A percentile compares a stretch with the other conserved stretches of the same genome.
These are phyloP conservation scores for Daktulosphaira vitifoliae DNA, from an alignment of 1,140 invertebrate genomes.

Conservation along the genomic window DNA sequence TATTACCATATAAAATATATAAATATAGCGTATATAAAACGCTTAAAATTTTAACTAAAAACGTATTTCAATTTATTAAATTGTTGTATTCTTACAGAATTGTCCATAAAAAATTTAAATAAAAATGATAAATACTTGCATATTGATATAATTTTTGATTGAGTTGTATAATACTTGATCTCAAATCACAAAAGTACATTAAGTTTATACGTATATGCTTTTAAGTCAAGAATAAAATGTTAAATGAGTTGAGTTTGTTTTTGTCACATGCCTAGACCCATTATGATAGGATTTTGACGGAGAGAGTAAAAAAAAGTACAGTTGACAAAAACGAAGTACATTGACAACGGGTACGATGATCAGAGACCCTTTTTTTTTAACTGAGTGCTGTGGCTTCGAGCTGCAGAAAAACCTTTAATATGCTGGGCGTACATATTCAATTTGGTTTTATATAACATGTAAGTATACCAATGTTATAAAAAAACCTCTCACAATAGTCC, in stretches of 20 bases:
- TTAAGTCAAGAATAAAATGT: slow-evolving; percentile 18
- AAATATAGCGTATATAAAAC: too few species aligned
- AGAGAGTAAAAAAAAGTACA: slow-evolving; percentile 24
- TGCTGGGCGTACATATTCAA: slow-evolving; percentile 33
- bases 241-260: slow-evolving; percentile 1
- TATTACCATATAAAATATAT: too few species aligned
- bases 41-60: too few species aligned
- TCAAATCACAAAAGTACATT: too few species aligned
- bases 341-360: slow-evolving; percentile 12
- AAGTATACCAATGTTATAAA: slow-evolving; percentile 33
- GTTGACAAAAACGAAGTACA: slow-evolving; percentile 25
- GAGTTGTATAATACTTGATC: too few species aligned
- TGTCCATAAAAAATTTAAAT: too few species aligned
- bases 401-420: slow-evolving; percentile 27
- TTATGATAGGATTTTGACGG: slow-evolving; percentile 28
- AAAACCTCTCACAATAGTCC: slow-evolving; percentile 24
- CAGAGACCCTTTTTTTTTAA: slow-evolving; percentile 26
- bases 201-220: background rate
- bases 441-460: slow-evolving; percentile 21
- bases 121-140: too few species aligned
- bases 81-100: too few species aligned
- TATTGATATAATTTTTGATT: too few species aligned
- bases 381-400: slow-evolving; percentile 29
- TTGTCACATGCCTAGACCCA: slow-evolving; percentile 19
- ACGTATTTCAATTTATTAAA: too few species aligned